Evolutionary conservation across 2,797 vertebrate species (phyloP).

Genomic region (Muscicapa striata): DNA sequence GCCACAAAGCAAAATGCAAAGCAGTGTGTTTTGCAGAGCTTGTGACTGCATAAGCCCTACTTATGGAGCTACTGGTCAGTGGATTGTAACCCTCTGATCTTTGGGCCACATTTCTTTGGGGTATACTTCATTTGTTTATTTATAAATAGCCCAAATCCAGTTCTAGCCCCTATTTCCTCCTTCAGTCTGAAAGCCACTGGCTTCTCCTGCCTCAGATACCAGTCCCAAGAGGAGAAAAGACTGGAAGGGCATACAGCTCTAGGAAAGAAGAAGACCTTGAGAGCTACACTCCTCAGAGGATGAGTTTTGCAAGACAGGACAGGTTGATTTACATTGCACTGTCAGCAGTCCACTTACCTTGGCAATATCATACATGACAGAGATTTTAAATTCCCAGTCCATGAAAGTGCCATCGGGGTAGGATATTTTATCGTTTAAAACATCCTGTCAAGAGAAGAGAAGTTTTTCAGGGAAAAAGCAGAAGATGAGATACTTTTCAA

Average conservation of each 20-base stretch:
- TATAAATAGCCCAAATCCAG: not conserved
- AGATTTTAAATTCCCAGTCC: slow-evolving; percentile 98
- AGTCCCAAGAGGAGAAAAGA: not conserved
- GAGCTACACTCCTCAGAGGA: not conserved
- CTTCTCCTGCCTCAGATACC: not conserved
- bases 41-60: not conserved
- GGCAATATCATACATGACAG: slow-evolving; percentile 94
- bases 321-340: not conserved
- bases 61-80: not conserved
- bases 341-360: slow-evolving; percentile 82
- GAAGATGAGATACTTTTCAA: not conserved
- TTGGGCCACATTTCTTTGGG: not conserved
- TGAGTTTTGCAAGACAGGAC: not conserved
- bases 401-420: slow-evolving; percentile 95
- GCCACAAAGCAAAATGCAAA: not conserved
- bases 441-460: slow-evolving; percentile 78
- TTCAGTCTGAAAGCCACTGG: not conserved
- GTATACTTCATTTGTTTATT: not conserved
- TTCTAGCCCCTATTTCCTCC: not conserved
- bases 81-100: not conserved
- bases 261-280: not conserved
- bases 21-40: not conserved
- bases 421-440: slow-evolving; percentile 92
- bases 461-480: not conserved
- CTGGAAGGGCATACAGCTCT: not conserved